Conservation (phyloP, 2,113 vertebrate genomes). For the Eira barbara region DNA sequence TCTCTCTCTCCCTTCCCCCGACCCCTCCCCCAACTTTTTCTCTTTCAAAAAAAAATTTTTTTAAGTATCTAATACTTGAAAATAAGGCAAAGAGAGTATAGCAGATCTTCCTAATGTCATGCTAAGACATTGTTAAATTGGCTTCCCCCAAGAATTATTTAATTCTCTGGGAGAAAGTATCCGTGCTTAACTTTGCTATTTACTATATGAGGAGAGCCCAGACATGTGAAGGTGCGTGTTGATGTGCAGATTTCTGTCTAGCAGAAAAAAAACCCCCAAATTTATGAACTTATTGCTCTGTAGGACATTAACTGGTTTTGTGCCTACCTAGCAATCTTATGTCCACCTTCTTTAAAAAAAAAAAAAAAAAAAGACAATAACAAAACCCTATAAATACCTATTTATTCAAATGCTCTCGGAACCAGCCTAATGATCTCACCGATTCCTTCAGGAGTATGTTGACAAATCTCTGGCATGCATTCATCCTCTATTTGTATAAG, state of each 20-base stretch:
- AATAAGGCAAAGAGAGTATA: not conserved
- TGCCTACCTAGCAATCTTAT: conserved; percentile 5
- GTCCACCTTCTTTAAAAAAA: not conserved
- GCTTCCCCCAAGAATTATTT: not conserved
- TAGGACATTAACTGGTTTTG: not conserved
- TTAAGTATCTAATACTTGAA: not conserved
- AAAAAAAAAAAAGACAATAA: not conserved
- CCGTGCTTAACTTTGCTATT: conserved; percentile 10
- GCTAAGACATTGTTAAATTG: not conserved
- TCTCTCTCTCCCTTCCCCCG: not conserved
- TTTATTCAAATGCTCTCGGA: conserved; percentile 45
- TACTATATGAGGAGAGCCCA: not conserved
- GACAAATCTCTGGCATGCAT: not conserved
- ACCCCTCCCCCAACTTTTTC: not conserved
- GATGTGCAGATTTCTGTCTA: not conserved
- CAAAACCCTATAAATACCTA: not conserved
- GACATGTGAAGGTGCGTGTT: not conserved
- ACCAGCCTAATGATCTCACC: not conserved
- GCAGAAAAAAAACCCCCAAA: conserved; percentile 10
- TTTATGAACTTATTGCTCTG: not conserved
- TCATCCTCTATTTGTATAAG: not conserved
- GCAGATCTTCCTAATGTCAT: not conserved
- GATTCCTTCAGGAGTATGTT: not conserved
- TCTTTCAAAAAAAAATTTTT: not conserved
- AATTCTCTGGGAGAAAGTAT: not conserved